phyloP scores from a whole-genome alignment of 2,797 vertebrate species.

The Anguilla anguilla region DNA sequence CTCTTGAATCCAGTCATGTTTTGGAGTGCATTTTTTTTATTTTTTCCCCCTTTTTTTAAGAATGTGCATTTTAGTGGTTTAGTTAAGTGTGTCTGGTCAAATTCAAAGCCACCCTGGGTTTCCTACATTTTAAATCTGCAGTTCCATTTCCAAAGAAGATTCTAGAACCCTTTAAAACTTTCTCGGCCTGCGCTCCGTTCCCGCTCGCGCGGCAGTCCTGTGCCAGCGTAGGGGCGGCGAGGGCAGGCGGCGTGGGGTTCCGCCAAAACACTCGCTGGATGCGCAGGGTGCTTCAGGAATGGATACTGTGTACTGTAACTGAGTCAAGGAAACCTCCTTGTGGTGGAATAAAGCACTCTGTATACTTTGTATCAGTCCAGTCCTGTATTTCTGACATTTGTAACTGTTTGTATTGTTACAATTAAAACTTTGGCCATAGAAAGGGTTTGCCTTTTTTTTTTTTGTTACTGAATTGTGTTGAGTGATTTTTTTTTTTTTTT shows the following conservation, averaged over 20 bases:
- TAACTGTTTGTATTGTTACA: slow-evolving; percentile 76
- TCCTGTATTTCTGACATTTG: slow-evolving; percentile 63
- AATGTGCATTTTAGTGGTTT: slow-evolving; percentile 28
- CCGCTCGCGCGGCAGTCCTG: background rate
- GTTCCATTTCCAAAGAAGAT: background rate
- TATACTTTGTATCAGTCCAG: background rate
- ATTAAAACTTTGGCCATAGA: slow-evolving; percentile 81
- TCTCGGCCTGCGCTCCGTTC: background rate
- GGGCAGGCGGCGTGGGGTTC: background rate
- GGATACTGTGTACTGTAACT: background rate
- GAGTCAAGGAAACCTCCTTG: slow-evolving; percentile 1
- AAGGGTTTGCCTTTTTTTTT: slow-evolving; percentile 41
- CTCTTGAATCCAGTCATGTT: slow-evolving; percentile 19
- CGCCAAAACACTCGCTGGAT: background rate
- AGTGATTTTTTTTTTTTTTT: background rate
- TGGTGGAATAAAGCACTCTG: background rate
- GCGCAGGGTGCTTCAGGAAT: background rate
- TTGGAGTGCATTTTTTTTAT: slow-evolving; percentile 57
- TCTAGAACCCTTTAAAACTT: background rate
- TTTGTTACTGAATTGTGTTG: slow-evolving; percentile 37
- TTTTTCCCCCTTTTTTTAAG: slow-evolving; percentile 43
- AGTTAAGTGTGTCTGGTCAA: background rate
- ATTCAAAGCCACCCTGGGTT: background rate
- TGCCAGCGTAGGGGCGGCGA: background rate
- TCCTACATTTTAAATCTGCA: background rate